A percentile compares a stretch with the other conserved stretches of the same genome.
Conservation (phyloP, 1,140 invertebrate genomes). For the Watersipora subatra region DNA sequence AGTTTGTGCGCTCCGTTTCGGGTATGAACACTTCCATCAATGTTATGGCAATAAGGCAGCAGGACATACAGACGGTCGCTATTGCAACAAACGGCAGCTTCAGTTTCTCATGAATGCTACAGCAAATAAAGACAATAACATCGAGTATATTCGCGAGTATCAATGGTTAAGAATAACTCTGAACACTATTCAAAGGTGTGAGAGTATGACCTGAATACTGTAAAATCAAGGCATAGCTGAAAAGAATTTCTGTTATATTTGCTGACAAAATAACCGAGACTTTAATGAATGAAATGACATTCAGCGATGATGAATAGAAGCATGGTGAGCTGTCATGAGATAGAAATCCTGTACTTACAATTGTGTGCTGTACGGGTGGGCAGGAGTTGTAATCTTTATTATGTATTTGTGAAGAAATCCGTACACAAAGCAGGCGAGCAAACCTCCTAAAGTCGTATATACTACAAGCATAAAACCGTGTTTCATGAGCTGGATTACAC, state of each 20-base stretch:
- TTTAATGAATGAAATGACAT: too few relatives aligned
- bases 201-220: too few relatives aligned
- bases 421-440: constrained; percentile 21
- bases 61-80: constrained; percentile 17
- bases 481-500: too few relatives aligned
- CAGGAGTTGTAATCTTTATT: constrained; percentile 14
- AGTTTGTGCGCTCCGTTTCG: too few relatives aligned
- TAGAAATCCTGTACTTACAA: constrained; percentile 19
- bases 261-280: too few relatives aligned
- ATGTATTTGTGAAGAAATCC: constrained; percentile 17
- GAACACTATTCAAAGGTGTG: too few relatives aligned
- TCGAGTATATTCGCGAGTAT: too few relatives aligned
- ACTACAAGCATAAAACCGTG: constrained; percentile 17
- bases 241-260: too few relatives aligned
- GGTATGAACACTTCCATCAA: constrained; percentile 21
- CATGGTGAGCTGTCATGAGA: too few relatives aligned
- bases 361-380: constrained; percentile 11
- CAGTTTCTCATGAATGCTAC: constrained; percentile 17
- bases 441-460: constrained; percentile 19
- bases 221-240: too few relatives aligned
- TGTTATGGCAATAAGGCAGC: constrained; percentile 12
- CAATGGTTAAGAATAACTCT: too few relatives aligned
- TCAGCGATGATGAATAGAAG: too few relatives aligned
- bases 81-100: constrained; percentile 17
- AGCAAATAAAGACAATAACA: constrained; percentile 7